Base-by-base conservation (phyloP, 2,113 vertebrate genomes). In the Trematomus loennbergii region DNA sequence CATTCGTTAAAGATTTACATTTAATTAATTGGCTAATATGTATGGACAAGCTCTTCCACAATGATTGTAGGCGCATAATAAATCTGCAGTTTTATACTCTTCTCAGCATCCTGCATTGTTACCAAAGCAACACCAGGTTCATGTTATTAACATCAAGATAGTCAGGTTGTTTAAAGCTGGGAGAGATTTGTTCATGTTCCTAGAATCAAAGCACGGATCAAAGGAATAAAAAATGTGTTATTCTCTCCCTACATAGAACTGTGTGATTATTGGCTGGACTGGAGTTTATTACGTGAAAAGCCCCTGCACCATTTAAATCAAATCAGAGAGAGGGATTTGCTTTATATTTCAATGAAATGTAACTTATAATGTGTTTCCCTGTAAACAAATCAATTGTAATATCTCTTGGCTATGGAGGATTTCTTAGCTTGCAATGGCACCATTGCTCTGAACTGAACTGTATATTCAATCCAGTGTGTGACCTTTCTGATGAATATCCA, bases 211-310 rank as follows among this genome's bases (percentile, higher is more conserved):
- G 69, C 57, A 13, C 1, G 12, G 75, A 85, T 84, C 67, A 90
- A 85, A 90, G 68, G 72, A 88, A 85, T 70, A 79, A 85, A 81
- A 83, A 66, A 82, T 82, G 49, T 77, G 72, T 81, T 18, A 53
- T 63, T 72, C 52, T 79, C 22, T 12, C 50, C n/a, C 45, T 54
- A 55, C 52, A 73, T 60, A 65, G 61, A 82, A 71, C 75, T 54
- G 18, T 59, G 40, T 49, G 54, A 75, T 86, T 77, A 68, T 78
- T 79, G 50, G 46, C 58, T 22, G 22, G 54, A 63, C 36, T 80
- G 55, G 9, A 63, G 62, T 72, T 69, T 61, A 57, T 75, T 78
- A 69, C 60, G 72, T 72, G 40, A 54, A 55, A 79, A 63, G 17
- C 12, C 36, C 73, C 43, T 20, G 45, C 22, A n/a, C 25, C 12